Base-by-base conservation (phyloP, 2,888 invertebrate species). In the Hirtodrosophila trivittata region DNA sequence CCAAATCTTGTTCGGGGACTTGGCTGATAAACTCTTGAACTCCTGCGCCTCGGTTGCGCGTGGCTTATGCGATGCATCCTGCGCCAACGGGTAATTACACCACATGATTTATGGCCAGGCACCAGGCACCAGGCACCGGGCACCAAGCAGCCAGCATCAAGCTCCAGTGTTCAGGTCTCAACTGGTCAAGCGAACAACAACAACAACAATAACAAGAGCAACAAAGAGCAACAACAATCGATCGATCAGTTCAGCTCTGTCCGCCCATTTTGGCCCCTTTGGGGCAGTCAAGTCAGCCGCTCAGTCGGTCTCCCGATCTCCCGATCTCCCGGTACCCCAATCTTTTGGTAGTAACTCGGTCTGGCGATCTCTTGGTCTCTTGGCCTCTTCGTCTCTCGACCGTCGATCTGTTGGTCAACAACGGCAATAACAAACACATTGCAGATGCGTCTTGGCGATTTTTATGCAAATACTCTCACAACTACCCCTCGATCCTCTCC, bases 31-130 rank as follows among this genome's bases (percentile, higher is more conserved):
- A 82, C 86, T 78, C 75, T 85, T 80, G 78, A 85, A 82, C 86
- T 63, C 49, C 52, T 12, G 16, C 33, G 41, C 55, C 16, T 2
- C 18, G 38, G n/a, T 50, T 74, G 65, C 83, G 86, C 68, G 86
- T 86, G 78, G 85, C 85, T 81, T 86, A 77, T 77, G 81, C 81
- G 76, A 46, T 67, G 85, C 84, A 80, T 80, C 80, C 80, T 84
- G 80, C 86, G 89, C 89, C 90, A 87, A 88, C 80, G 90, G 89
- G 89, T 90, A 89, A 90, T 89, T 89, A 89, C 89, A 82, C 86
- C 82, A 76, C 86, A 88, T 89, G 90, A 89, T 89, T 89, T 89
- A 89, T 90, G 72, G 70, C 35, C 51, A 65, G 87, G 55, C 77
- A 74, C 54, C 66, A 63, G 52, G 59, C 52, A 51, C 56, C 42